Conservation (phyloP, 64 coral and sea anemone genomes). For the Dendrophyllia cribrosa region DNA sequence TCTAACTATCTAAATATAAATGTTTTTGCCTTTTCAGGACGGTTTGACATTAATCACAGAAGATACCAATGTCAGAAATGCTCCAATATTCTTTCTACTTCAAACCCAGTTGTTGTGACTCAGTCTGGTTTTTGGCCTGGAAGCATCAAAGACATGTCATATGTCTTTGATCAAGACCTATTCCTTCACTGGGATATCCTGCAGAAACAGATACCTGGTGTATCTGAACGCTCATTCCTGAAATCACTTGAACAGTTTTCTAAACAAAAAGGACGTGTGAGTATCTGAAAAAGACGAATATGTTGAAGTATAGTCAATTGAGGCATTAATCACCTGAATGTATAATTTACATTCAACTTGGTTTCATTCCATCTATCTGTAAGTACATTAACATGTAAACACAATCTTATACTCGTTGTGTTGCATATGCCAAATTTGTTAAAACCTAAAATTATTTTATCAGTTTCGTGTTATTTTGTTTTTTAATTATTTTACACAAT, state of each 20-base stretch:
- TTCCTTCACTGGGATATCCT: conserved; percentile 62
- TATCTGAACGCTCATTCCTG: conserved; percentile 56
- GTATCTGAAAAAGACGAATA: neutral
- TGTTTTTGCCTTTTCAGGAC: conserved; percentile 50
- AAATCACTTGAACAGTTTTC: conserved; percentile 65
- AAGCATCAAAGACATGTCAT: conserved; percentile 64
- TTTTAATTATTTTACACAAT: too few relatives aligned
- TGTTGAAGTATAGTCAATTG: neutral
- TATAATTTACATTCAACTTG: neutral
- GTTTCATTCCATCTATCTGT: too few relatives aligned
- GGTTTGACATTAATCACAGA: conserved; percentile 55
- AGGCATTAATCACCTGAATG: neutral
- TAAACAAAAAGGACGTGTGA: conserved; percentile 45
- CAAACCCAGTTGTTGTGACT: conserved; percentile 38
- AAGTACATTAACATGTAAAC: too few relatives aligned
- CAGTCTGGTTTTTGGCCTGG: conserved; percentile 66
- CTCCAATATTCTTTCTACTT: conserved; percentile 2
- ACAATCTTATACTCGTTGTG: neutral
- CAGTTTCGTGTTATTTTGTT: too few relatives aligned
- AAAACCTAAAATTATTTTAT: neutral
- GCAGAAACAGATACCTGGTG: conserved; percentile 60
- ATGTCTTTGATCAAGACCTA: conserved; percentile 70
- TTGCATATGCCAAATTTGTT: neutral
- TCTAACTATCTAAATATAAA: neutral
- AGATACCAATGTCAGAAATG: conserved; percentile 41